phyloP scores from a whole-genome alignment of 2,888 invertebrate species.

The Danaus chrysippus region DNA sequence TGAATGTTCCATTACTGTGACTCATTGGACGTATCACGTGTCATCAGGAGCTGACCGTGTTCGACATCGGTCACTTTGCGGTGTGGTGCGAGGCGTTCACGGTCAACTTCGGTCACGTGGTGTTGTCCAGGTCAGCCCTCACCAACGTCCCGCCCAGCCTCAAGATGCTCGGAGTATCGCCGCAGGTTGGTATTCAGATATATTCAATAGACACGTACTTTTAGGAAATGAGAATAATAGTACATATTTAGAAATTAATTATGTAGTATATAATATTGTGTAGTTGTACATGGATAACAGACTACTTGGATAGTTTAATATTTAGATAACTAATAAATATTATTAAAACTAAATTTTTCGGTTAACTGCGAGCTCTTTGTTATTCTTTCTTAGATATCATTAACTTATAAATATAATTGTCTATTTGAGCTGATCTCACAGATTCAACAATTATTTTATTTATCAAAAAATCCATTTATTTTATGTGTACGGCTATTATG shows the following conservation, averaged over 20 bases:
- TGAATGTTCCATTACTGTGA: background rate
- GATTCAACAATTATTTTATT: no score
- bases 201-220: background rate
- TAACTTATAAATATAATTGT: no score
- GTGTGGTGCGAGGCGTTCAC: constrained; percentile 97
- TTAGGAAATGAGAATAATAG: background rate
- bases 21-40: background rate
- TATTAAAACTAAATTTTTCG: no score
- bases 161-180: constrained; percentile 95
- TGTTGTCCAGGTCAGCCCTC: constrained; percentile 81
- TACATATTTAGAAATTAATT: background rate
- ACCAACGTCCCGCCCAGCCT: constrained; percentile 93
- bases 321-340: no score
- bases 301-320: no score
- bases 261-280: no score
- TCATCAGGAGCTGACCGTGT: constrained; percentile 87
- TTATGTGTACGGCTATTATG: no score
- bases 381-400: no score
- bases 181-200: constrained; percentile 84
- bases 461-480: no score
- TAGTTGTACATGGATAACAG: no score
- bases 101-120: constrained; percentile 94
- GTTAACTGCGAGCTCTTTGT: no score
- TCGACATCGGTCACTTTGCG: constrained; percentile 95
- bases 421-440: no score